Base-by-base conservation (phyloP, 1,140 invertebrate genomes). In the Cheumatopsyche charites region DNA sequence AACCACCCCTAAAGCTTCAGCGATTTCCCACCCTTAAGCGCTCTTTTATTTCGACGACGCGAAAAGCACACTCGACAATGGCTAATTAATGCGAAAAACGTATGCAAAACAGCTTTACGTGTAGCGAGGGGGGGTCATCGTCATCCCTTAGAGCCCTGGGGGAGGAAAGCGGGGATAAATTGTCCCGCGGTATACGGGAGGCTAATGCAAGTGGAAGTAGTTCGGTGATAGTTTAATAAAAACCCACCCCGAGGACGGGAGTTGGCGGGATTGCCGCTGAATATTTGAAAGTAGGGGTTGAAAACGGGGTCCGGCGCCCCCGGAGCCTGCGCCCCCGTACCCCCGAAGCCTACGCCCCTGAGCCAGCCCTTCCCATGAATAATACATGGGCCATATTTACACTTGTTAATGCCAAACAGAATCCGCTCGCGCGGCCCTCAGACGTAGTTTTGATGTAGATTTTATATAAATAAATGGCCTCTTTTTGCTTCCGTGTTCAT, bases 301-400 rank as follows among this genome's bases (percentile, higher is more conserved):
- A n/a, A n/a, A n/a, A n/a, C n/a, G 42, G 43, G 23, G n/a, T 52
- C 45, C 41, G 61, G 26, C 41, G 15, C 55, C 69, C 19, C 41
- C 41, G 15, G 11, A 55, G 29, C 25, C 11, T 15, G 13, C 66
- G 6, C 42, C 12, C 61, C 26, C 25, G 9, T 36, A n/a, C 55
- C 69, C 19, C 41, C 41, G 15, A 11, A 55, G 29, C 25, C 11
- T 15, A 13, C 66, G 6, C 42, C 12, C 61, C 26, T 15, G 9
- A 6, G 3, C 26, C 52, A 17, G 12, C 13, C 29, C 52, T 17
- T 36, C 15, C 70, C 71, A 72, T 72, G 71, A 72, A 72, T 72
- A 72, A 72, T 72, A 67, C 71, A 72, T 72, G 41, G 29, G 55
- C 41, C 23, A 72, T 67, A 72, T 72, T 72, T 72, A 72, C 71